Evolutionary conservation across 2,888 invertebrate species (phyloP), one percentile per base, ranked within the genome.

Genomic region (Elmis aenea): DNA sequence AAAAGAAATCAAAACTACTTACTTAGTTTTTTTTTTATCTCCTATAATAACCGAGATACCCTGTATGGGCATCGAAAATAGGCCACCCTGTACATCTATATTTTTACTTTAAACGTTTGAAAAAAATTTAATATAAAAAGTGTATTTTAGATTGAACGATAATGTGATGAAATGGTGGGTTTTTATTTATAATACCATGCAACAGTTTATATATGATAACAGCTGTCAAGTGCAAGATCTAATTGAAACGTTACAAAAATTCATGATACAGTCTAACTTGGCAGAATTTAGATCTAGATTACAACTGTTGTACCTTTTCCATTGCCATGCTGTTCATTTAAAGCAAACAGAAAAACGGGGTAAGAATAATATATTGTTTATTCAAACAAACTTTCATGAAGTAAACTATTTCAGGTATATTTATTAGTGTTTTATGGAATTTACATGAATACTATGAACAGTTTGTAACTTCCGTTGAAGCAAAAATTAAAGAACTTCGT

Each of bases 91-190:
- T 13, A 11, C 22, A 26, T 23, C 10, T 22, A 6, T 14, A 28
- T 33, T 33, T 11, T 6, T 16, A 8, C 14, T 27, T 10, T 13
- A 24, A 38, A 10, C 12, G n/a, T 28, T 14, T 18, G 4, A 20
- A 25, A 24, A 14, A 27, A 35, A 5, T 26, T 12, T 21, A 28
- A 34, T 20, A 34, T 34, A 21, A 27, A 10, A 13, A 21, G 9
- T 31, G 46, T 55, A 51, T 48, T 62, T 33, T 56, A 81, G 82
- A 54, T 72, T 84, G 46, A 76, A 78, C 58, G 70, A 76, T 0
- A 77, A 79, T 42, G 79, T 85, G 0, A 78, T 84, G 45, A 87
- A 85, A 61, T 94, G 90, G 79, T 96, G 94, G 93, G 88, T 92
- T 68, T 83, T 87, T 62, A 66, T 95, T 26, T 92, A 86, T 61